phyloP scores from a whole-genome alignment of 2,888 invertebrate species.

The Lasioglossum zephyrum region DNA sequence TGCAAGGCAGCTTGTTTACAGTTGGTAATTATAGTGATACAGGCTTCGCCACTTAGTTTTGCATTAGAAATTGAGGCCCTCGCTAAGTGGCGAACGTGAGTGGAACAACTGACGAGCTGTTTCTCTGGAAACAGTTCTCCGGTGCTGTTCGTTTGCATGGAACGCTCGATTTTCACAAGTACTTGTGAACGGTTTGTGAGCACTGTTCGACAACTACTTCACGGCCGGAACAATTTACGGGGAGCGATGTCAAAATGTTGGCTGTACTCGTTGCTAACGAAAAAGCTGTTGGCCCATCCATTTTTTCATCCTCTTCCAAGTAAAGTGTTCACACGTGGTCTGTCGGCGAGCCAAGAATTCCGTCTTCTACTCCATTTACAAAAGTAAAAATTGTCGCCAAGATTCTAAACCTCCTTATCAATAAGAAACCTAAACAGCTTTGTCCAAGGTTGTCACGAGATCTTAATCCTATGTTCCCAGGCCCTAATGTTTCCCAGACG shows the following conservation, averaged over 20 bases:
- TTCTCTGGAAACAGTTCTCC: not conserved
- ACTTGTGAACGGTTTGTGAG: constrained; percentile 2
- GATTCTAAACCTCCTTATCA: not conserved
- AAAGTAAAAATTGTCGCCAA: not conserved
- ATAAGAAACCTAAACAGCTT: not conserved
- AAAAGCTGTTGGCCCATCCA: not conserved
- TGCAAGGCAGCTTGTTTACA: not conserved
- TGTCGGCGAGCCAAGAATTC: not conserved
- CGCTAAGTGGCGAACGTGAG: constrained; percentile 5
- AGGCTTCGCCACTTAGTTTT: constrained; percentile 4
- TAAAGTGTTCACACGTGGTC: not conserved
- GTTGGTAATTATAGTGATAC: constrained; percentile 7
- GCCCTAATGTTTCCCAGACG: not conserved
- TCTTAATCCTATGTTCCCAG: not conserved
- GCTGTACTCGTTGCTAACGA: not conserved
- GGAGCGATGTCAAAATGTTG: not conserved
- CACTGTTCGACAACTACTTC: not conserved
- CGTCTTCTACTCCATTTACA: not conserved
- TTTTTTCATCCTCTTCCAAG: not conserved
- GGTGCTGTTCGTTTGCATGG: not conserved
- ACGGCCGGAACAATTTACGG: not conserved
- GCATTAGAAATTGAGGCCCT: constrained; percentile 12
- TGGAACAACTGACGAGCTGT: not conserved
- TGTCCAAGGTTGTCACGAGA: not conserved
- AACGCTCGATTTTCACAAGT: constrained; percentile 1